Evolutionary conservation across 2,113 vertebrate genomes (phyloP), one percentile per base, ranked within the genome.

Genomic region (Zingel zingel): DNA sequence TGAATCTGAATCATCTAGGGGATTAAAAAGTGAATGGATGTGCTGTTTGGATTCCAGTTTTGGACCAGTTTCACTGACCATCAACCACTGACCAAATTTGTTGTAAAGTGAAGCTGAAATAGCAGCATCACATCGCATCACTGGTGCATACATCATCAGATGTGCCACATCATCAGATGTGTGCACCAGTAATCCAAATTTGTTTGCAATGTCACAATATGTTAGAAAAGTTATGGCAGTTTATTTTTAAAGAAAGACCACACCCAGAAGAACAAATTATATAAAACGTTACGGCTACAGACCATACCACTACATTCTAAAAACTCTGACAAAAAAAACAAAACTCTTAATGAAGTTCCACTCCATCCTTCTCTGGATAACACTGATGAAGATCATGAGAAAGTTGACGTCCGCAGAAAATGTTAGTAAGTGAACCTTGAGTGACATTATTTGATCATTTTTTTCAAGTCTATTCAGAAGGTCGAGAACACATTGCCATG

Each of bases 1-100:
- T 75, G 3, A 47, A 71, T 67, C 53, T 77, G 73, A 88, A 59
- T 68, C 51, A 84, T 61, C 27, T 45, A 25, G 43, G 23, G 62
- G 47, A 74, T 83, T 67, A 39, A 53, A 59, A n/a, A 72, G 3
- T 48, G 66, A 66, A 50, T 47, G 11, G 14, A 79, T 57, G 58
- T n/a, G 61, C 56, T 43, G 25, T 57, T 67, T 79, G 70, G 47
- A 65, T 30, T 57, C 51, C 14, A 56, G 19, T 36, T 81, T 54
- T 63, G 11, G 69, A 63, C 53, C 65, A 47, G 21, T 76, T 56
- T 77, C 54, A 57, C 16, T 68, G 63, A 63, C 59, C 47, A 30
- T 67, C 25, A 65, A 65, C 53, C 30, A 43, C 39, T 43, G 39
- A 43, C 39, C 39, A 43, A 18, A 23, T 80, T 56, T 25, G 59